Base-by-base conservation (phyloP, 92 coral and sea anemone species). In the Micromussa lordhowensis region DNA sequence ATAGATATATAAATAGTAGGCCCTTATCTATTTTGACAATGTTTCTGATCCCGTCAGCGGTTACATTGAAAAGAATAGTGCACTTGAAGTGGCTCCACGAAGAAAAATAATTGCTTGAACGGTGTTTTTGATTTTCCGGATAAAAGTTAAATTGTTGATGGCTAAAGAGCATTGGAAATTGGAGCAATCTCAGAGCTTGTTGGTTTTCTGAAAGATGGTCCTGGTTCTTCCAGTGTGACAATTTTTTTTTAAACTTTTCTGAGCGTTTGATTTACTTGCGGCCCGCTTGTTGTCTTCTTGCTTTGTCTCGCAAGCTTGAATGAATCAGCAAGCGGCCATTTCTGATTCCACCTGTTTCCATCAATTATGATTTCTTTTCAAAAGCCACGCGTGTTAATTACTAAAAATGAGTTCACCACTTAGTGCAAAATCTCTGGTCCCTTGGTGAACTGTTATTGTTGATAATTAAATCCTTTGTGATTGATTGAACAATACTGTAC, bases 381-480 rank as follows among this genome's bases (percentile, higher is more conserved):
- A 64, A 61, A 77, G 77, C 48, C 81, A 77, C 89, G 80, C 64
- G 82, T 11, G 64, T 86, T 77, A 86, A 86, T 85, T 85, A 51
- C 82, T 18, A 16, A 34, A 75, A 69, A 86, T 86, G 89, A 77
- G 83, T 78, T 77, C 83, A 34, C 89, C 89, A 86, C 89, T 86
- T 86, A 86, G 58, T 57, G 89, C 77, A 21, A 77, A 64, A 77
- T 86, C 77, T 86, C 74, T 34, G 61, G 59, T 63, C 44, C 12
- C 44, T 75, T 38, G 82, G 75, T 53, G 55, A 28, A 64, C 31
- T 64, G 75, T 31, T 85, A 34, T 75, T 86, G 89, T 86, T 77
- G 32, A 51, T 86, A 86, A 77, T 86, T 78, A 48, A 86, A 86
- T 51, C 77, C 81, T 77, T 86, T 86, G 89, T 86, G 89, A 86